phyloP scores from a whole-genome alignment of 1,140 invertebrate genomes.

The Cheumatopsyche charites region DNA sequence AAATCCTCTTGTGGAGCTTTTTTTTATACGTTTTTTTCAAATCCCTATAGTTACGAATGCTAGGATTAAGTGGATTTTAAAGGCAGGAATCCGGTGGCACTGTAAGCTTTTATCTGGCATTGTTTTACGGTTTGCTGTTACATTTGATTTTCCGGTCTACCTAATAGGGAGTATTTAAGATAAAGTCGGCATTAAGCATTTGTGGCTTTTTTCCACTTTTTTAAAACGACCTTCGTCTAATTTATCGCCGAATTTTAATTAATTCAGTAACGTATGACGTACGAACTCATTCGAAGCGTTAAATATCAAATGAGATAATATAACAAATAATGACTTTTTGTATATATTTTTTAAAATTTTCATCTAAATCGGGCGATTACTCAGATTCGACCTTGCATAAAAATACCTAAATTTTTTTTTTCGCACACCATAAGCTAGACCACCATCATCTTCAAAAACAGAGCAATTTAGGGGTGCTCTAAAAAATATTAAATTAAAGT shows the following conservation, averaged over 20 bases:
- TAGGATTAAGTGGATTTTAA: slow-evolving; percentile 41
- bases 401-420: too few species aligned
- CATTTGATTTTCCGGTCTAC: slow-evolving; percentile 40
- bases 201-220: not conserved
- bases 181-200: slow-evolving; percentile 12
- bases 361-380: too few species aligned
- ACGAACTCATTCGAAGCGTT: not conserved
- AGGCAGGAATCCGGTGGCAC: slow-evolving; percentile 32
- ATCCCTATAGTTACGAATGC: slow-evolving; percentile 42
- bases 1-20: slow-evolving; percentile 16
- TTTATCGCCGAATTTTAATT: slow-evolving; percentile 9
- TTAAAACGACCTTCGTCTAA: slow-evolving; percentile 6
- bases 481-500: too few species aligned
- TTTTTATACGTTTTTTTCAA: slow-evolving; percentile 31
- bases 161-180: slow-evolving; percentile 36
- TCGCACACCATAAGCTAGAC: too few species aligned
- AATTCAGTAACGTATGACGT: not conserved
- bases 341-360: too few species aligned
- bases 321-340: too few species aligned
- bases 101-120: slow-evolving; percentile 39
- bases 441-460: too few species aligned
- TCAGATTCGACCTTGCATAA: too few species aligned
- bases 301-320: too few species aligned
- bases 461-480: too few species aligned
- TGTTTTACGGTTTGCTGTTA: slow-evolving; percentile 36